A percentile compares a stretch with the other conserved stretches of the same genome.
phyloP scores from a whole-genome alignment of 2,113 vertebrate genomes.

The Trinectes maculatus region DNA sequence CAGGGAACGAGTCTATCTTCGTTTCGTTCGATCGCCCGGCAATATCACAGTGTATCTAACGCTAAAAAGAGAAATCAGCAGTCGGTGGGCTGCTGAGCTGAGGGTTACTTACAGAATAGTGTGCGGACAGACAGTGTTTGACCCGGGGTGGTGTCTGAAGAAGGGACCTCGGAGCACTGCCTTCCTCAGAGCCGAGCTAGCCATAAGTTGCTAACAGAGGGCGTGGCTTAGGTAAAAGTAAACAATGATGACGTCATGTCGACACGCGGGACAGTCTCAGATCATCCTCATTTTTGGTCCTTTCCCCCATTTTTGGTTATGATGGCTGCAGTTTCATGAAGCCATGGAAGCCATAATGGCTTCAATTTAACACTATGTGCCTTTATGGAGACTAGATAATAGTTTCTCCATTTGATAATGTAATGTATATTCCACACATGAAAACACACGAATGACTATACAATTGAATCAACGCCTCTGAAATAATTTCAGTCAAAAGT shows the following conservation, averaged over 20 bases:
- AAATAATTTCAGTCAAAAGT: too few relatives aligned
- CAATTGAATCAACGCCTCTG: too few relatives aligned
- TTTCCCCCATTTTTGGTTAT: not conserved
- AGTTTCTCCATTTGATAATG: too few relatives aligned
- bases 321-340: not conserved
- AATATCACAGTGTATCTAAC: not conserved
- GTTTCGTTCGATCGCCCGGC: not conserved
- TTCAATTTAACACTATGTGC: too few relatives aligned
- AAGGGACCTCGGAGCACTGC: constrained; percentile 44
- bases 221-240: constrained; percentile 76
- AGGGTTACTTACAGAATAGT: constrained; percentile 62
- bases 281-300: not conserved
- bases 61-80: accelerated
- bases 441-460: too few relatives aligned
- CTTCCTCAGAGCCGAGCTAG: constrained; percentile 67
- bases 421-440: too few relatives aligned
- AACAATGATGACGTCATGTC: constrained; percentile 76
- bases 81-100: not conserved
- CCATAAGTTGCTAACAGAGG: constrained; percentile 77
- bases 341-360: too few relatives aligned
- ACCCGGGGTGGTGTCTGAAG: constrained; percentile 55
- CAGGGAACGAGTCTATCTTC: constrained; percentile 23
- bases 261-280: constrained; percentile 58
- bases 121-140: constrained; percentile 43
- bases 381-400: too few relatives aligned